Percentiles rank a stretch among this genome's conserved stretches.
Conservation (phyloP, 2,113 vertebrate genomes). For the Syngnathus typhle region DNA sequence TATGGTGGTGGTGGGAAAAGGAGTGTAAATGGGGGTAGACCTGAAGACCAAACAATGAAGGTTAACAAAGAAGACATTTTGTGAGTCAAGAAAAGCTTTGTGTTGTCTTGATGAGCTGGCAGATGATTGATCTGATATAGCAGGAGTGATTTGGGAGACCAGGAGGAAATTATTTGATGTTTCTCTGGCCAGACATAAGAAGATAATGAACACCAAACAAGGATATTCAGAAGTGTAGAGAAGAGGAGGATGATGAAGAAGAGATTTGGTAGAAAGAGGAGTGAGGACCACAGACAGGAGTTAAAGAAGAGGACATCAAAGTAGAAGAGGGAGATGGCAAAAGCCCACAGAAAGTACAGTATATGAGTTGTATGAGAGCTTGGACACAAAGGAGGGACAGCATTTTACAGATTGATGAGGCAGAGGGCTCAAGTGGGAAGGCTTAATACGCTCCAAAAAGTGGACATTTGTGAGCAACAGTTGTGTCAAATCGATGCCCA, state of each 20-base stretch:
- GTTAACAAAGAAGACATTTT: background rate
- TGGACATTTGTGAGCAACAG: background rate
- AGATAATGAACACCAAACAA: too few relatives aligned
- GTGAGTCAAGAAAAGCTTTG: background rate
- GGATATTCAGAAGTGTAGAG: too few relatives aligned
- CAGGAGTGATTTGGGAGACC: background rate
- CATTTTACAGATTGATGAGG: background rate
- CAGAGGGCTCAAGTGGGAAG: background rate
- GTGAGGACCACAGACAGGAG: background rate
- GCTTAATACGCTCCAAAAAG: background rate
- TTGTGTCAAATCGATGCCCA: too few relatives aligned
- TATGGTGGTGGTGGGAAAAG: background rate
- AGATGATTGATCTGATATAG: background rate
- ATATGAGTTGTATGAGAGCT: background rate
- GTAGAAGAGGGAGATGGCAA: background rate
- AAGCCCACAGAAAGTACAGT: background rate
- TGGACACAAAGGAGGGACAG: background rate
- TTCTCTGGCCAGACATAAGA: background rate
- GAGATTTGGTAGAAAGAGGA: background rate
- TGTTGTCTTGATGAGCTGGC: background rate
- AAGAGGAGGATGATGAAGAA: background rate
- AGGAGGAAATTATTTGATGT: background rate
- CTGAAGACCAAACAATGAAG: background rate
- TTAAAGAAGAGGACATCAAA: background rate
- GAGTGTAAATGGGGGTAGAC: too few relatives aligned